Evolutionary conservation across 2,888 invertebrate genomes (phyloP).

Genomic region (Gortyna flavago): DNA sequence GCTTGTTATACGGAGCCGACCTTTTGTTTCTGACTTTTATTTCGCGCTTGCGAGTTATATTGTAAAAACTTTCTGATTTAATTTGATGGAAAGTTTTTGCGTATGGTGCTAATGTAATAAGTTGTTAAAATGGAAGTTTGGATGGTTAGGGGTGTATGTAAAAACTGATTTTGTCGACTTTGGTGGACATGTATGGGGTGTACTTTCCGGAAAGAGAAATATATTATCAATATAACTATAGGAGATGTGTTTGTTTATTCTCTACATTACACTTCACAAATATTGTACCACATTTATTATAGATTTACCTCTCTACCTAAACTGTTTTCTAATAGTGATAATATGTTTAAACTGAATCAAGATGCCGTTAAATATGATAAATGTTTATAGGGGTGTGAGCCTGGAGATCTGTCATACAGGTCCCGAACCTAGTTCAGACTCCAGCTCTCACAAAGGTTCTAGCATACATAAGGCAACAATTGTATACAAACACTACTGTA

Average conservation of each 20-base stretch:
- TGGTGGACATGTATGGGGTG: not conserved
- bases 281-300: too few relatives aligned
- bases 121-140: constrained; percentile 41
- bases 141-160: not conserved
- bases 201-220: not conserved
- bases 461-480: too few relatives aligned
- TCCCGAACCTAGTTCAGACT: too few relatives aligned
- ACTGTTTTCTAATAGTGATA: too few relatives aligned
- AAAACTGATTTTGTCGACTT: constrained; percentile 19
- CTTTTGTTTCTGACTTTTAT: not conserved
- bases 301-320: too few relatives aligned
- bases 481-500: too few relatives aligned
- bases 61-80: constrained; percentile 41
- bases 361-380: too few relatives aligned
- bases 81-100: constrained; percentile 43
- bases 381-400: too few relatives aligned
- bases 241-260: not conserved
- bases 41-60: constrained; percentile 1
- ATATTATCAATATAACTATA: not conserved
- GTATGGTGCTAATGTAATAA: constrained; percentile 29
- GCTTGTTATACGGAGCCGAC: rapidly evolving
- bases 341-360: too few relatives aligned
- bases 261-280: too few relatives aligned
- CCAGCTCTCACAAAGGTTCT: too few relatives aligned
- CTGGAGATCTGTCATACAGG: too few relatives aligned